These are phyloP conservation scores for Epistrophella euchroma DNA, from an alignment of 2,888 invertebrate species.

Conservation along the genomic window DNA sequence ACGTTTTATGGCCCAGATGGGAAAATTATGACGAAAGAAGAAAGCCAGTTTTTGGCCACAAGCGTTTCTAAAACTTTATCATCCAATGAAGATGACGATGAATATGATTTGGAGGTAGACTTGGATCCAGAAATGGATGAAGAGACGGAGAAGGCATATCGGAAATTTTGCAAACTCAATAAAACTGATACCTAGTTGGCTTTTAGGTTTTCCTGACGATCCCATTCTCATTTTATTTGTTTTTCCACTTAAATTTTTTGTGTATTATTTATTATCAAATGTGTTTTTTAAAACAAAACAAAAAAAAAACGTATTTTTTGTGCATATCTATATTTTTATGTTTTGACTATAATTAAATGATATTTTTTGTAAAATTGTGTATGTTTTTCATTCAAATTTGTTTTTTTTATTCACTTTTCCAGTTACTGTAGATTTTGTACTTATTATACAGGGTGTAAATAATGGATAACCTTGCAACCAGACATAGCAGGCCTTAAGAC, in stretches of 20 bases:
- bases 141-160: conserved; percentile 86
- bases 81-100: conserved; percentile 82
- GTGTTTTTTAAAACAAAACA: not conserved
- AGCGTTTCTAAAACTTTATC: conserved; percentile 74
- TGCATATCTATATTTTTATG: conserved; percentile 41
- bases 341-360: conserved; percentile 41
- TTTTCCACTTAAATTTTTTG: conserved; percentile 35
- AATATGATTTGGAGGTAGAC: conserved; percentile 84
- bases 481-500: no score
- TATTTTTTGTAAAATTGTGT: not conserved
- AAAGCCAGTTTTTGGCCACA: conserved; percentile 88
- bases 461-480: no score
- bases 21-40: conserved; percentile 90
- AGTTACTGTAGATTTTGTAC: no score
- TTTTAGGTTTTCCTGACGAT: not conserved
- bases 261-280: conserved; percentile 43
- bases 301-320: conserved; percentile 19
- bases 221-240: conserved; percentile 38
- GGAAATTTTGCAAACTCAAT: conserved; percentile 84
- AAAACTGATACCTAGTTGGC: conserved; percentile 1
- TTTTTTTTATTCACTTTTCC: not conserved
- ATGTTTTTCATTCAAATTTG: not conserved
- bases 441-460: no score
- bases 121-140: conserved; percentile 87
- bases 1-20: conserved; percentile 93